These are phyloP conservation scores for Meganola albula DNA, from an alignment of 2,888 invertebrate genomes.

Conservation along the genomic window DNA sequence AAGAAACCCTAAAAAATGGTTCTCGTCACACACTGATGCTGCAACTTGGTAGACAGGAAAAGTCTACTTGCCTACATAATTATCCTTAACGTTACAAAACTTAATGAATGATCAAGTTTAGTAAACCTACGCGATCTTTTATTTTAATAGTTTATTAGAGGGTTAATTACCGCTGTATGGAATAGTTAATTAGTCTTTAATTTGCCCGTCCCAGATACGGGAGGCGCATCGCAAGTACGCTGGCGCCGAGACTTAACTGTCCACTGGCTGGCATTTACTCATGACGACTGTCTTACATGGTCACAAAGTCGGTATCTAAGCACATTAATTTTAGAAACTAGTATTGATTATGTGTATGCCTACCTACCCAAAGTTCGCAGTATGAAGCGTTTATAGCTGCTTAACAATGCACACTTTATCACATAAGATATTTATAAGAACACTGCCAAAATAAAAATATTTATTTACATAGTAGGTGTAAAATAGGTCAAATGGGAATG, in stretches of 20 bases:
- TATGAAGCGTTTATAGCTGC: too few species aligned
- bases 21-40: too few species aligned
- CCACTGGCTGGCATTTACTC: constrained; percentile 59
- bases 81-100: not conserved
- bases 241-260: constrained; percentile 74
- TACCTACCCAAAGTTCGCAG: too few species aligned
- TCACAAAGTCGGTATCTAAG: constrained; percentile 24
- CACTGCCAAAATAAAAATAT: too few species aligned
- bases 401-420: too few species aligned
- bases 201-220: constrained; percentile 70
- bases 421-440: too few species aligned
- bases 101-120: too few species aligned
- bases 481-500: too few species aligned
- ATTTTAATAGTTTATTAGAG: constrained; percentile 41
- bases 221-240: constrained; percentile 62
- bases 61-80: not conserved
- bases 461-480: too few species aligned
- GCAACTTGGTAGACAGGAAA: too few species aligned
- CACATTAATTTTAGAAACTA: constrained; percentile 21
- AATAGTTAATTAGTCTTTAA: constrained; percentile 72
- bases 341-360: constrained; percentile 17
- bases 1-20: too few species aligned
- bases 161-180: constrained; percentile 53
- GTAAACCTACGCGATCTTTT: too few species aligned
- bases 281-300: constrained; percentile 41